phyloP scores from a whole-genome alignment of 2,797 vertebrate genomes.

The Eulemur albifrons region DNA sequence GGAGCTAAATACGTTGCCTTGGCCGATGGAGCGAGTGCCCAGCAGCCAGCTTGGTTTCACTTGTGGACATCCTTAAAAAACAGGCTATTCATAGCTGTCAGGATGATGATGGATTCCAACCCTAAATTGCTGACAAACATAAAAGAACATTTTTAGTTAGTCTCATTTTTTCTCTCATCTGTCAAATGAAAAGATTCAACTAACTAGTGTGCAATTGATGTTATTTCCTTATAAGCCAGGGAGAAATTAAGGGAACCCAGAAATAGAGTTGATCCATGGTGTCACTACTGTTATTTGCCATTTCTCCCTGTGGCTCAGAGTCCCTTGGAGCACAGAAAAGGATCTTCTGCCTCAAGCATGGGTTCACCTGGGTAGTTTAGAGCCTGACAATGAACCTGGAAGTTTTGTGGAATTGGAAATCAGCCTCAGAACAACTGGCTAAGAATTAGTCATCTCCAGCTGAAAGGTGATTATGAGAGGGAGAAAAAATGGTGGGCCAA shows the following conservation, averaged over 20 bases:
- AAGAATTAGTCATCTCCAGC: constrained; percentile 61
- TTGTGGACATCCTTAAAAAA: constrained; percentile 60
- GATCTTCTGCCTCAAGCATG: neutral
- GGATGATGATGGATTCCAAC: constrained; percentile 38
- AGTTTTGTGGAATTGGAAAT: constrained; percentile 29
- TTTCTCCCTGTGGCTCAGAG: neutral
- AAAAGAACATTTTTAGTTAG: constrained; percentile 62
- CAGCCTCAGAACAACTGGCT: constrained; percentile 37
- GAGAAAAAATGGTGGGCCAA: constrained; percentile 52
- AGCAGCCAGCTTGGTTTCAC: constrained; percentile 5
- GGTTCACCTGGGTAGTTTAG: neutral
- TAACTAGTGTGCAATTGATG: constrained; percentile 28
- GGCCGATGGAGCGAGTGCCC: neutral
- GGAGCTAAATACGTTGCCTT: neutral
- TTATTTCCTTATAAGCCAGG: constrained; percentile 57
- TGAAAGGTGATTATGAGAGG: constrained; percentile 64
- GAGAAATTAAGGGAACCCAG: neutral
- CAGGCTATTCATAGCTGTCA: constrained; percentile 50
- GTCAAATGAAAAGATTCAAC: constrained; percentile 56
- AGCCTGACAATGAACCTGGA: neutral
- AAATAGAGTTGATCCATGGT: neutral
- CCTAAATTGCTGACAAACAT: constrained; percentile 54
- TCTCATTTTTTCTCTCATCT: constrained; percentile 43
- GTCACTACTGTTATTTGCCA: neutral
- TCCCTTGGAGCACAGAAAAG: neutral